A percentile compares a stretch with the other conserved stretches of the same genome.
Conservation (phyloP, 2,888 invertebrate genomes). For the Parasteatoda lunata region DNA sequence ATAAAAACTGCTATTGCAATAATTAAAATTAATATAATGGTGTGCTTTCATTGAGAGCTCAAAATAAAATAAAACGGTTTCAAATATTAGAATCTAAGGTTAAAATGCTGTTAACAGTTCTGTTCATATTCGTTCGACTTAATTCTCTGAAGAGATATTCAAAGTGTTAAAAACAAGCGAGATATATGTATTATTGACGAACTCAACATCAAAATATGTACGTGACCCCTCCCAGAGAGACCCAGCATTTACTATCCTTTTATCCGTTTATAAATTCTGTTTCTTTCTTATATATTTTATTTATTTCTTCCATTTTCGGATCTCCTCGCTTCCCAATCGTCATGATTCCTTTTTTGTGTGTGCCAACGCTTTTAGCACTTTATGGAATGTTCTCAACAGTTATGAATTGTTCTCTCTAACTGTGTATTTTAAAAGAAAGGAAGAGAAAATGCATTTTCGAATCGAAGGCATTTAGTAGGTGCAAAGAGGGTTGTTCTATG, state of each 20-base stretch:
- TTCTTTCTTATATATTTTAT: not conserved
- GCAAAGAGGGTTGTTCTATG: slow-evolving; percentile 14
- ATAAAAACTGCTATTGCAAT: no score
- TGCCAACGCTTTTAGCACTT: slow-evolving; percentile 37
- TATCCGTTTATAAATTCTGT: not conserved
- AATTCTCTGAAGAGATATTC: no score
- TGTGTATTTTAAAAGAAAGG: not conserved
- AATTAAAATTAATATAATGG: no score
- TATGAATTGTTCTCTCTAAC: slow-evolving; percentile 38
- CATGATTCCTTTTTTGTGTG: not conserved
- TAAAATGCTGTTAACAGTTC: no score
- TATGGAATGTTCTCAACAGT: not conserved
- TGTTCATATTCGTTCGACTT: no score
- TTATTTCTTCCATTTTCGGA: not conserved
- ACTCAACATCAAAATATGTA: not conserved
- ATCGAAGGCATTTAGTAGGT: slow-evolving; percentile 43
- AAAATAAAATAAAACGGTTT: no score
- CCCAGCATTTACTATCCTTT: not conserved
- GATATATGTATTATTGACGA: not conserved
- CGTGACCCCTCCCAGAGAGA: not conserved
- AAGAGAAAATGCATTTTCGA: slow-evolving; percentile 54
- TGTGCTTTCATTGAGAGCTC: no score
- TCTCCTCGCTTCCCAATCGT: not conserved
- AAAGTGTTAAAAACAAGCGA: no score
- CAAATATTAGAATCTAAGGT: no score